Evolutionary conservation across 92 coral and sea anemone genomes (phyloP).

Genomic region (Diadumene lineata): DNA sequence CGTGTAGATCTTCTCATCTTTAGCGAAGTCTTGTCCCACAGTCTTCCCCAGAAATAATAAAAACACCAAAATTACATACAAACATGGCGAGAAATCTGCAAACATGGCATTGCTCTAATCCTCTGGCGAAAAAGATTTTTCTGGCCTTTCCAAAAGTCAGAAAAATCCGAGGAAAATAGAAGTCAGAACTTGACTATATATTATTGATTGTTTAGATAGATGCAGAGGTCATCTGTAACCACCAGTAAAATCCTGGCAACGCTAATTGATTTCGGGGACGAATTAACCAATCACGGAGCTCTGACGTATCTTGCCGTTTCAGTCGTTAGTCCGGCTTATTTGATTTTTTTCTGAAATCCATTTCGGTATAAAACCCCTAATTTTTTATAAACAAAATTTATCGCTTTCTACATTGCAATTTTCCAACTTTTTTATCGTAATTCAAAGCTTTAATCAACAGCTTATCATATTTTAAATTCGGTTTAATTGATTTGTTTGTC

Average conservation of each 20-base stretch:
- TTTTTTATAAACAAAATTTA: no score
- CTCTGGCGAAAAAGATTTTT: slow-evolving; percentile 47
- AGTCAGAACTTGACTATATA: slow-evolving; percentile 59
- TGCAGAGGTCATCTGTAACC: slow-evolving; percentile 79
- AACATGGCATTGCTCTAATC: slow-evolving; percentile 98
- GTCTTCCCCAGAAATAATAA: slow-evolving; percentile 31
- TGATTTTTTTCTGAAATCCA: background rate
- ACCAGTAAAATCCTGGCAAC: slow-evolving; percentile 76
- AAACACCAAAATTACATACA: slow-evolving; percentile 65
- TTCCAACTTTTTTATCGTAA: no score
- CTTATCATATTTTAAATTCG: no score
- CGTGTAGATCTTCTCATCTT: slow-evolving; percentile 73
- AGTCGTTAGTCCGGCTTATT: background rate
- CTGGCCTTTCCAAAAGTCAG: slow-evolving; percentile 38
- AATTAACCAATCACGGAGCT: slow-evolving; percentile 67
- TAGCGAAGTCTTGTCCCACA: slow-evolving; percentile 29
- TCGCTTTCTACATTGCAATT: no score
- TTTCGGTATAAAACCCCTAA: background rate
- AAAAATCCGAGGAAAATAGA: slow-evolving; percentile 58
- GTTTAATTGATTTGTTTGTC: no score
- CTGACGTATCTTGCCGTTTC: slow-evolving; percentile 62
- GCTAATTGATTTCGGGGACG: slow-evolving; percentile 59
- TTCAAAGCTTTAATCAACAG: no score
- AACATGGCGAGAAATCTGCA: slow-evolving; percentile 72
- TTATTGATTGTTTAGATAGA: slow-evolving; percentile 76